Evolutionary conservation across 2,888 invertebrate genomes (phyloP).

Genomic region (Eledona agricola): DNA sequence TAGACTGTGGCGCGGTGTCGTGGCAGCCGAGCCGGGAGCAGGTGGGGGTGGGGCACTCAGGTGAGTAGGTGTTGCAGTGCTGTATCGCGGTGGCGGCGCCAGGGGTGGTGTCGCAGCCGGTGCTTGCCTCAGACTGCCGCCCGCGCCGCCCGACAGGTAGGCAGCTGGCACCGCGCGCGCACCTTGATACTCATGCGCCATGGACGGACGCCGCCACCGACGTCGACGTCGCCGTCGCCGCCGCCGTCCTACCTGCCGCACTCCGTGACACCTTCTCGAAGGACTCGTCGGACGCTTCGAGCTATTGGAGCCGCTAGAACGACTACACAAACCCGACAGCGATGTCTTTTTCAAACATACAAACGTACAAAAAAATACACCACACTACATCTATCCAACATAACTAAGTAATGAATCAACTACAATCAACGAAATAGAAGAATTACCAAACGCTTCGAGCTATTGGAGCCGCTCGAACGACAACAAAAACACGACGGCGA

Average conservation of each 20-base stretch:
- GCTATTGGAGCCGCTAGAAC: too few relatives aligned
- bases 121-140: slow-evolving; percentile 61
- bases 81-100: slow-evolving; percentile 66
- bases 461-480: too few relatives aligned
- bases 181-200: slow-evolving; percentile 41
- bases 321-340: too few relatives aligned
- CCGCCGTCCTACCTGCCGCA: slow-evolving; percentile 12
- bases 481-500: too few relatives aligned
- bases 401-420: too few relatives aligned
- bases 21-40: slow-evolving; percentile 58
- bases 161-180: slow-evolving; percentile 50
- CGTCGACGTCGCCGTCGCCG: slow-evolving; percentile 28
- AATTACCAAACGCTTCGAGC: too few relatives aligned
- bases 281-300: too few relatives aligned
- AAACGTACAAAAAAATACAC: too few relatives aligned
- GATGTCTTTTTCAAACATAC: too few relatives aligned
- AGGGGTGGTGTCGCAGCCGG: slow-evolving; percentile 69
- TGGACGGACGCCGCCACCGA: slow-evolving; percentile 37
- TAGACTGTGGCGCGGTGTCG: slow-evolving; percentile 53
- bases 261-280: slow-evolving; percentile 13
- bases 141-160: slow-evolving; percentile 64
- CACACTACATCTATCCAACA: too few relatives aligned
- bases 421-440: too few relatives aligned
- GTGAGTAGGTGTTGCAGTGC: slow-evolving; percentile 66
- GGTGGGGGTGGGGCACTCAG: slow-evolving; percentile 69